A percentile compares a stretch with the other conserved stretches of the same genome.
These are phyloP conservation scores for Dasypus novemcinctus DNA, from an alignment of 2,113 vertebrate genomes.

Conservation along the genomic window DNA sequence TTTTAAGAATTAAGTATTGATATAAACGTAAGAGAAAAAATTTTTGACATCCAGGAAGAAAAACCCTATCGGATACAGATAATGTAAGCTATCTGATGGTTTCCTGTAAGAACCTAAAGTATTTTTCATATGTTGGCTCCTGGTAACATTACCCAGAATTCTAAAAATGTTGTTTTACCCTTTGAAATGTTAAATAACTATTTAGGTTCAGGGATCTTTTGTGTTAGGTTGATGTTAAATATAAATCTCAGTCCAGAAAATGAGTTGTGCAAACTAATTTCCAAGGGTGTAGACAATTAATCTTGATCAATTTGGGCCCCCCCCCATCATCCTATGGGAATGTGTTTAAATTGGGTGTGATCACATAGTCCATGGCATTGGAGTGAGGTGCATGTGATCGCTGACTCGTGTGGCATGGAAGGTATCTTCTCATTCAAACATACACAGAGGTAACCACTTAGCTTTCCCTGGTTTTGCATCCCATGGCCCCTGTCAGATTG, in stretches of 20 bases:
- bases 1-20: background rate
- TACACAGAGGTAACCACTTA: background rate
- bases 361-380: background rate
- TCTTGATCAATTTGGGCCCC: background rate
- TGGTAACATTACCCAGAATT: background rate
- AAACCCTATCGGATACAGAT: background rate
- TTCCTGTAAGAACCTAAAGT: background rate
- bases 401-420: background rate
- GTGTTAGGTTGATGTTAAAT: background rate
- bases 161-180: background rate
- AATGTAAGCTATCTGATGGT: background rate
- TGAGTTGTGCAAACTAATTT: background rate
- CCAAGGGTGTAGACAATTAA: background rate
- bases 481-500: background rate
- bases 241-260: background rate
- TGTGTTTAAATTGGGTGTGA: background rate
- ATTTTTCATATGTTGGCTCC: background rate
- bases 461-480: background rate
- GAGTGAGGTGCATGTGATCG: background rate
- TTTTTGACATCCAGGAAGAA: background rate
- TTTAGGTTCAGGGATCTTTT: background rate
- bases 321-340: background rate
- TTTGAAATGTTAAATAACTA: background rate
- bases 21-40: background rate
- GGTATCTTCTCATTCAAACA: background rate